Percentiles rank a stretch among this genome's conserved stretches.
phyloP scores from a whole-genome alignment of 1,140 invertebrate genomes.

The Trichonephila inaurata region DNA sequence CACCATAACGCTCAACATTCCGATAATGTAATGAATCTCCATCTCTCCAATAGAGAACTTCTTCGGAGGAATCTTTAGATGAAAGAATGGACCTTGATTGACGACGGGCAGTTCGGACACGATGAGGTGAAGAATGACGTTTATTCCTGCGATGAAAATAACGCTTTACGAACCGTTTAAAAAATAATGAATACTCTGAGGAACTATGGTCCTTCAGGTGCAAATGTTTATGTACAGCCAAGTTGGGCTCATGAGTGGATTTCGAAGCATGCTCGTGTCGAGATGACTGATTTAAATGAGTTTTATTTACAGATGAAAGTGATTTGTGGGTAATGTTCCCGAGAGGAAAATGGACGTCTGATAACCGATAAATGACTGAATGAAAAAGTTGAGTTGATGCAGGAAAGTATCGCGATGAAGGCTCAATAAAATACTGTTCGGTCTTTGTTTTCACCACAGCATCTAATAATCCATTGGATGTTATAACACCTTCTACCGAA shows the following conservation, averaged over 20 bases:
- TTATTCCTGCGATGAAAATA: conserved; percentile 44
- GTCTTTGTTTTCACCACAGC: conserved; percentile 90
- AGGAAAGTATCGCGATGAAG: conserved; percentile 86
- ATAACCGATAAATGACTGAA: conserved; percentile 90
- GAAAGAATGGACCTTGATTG: conserved; percentile 36
- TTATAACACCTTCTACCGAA: conserved; percentile 91
- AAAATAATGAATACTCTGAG: conserved; percentile 41
- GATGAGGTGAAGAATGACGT: background rate
- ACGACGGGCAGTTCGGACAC: background rate
- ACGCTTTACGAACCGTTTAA: conserved; percentile 18
- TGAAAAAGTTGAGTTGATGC: conserved; percentile 83
- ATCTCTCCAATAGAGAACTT: conserved; percentile 76
- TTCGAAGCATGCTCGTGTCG: background rate
- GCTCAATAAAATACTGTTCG: conserved; percentile 92
- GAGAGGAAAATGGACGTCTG: conserved; percentile 87
- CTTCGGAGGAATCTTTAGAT: background rate
- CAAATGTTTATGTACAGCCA: background rate
- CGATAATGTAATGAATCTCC: conserved; percentile 77
- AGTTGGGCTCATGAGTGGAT: background rate
- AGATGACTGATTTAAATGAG: background rate
- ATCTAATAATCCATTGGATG: conserved; percentile 92
- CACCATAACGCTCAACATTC: conserved; percentile 62
- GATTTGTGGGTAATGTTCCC: conserved; percentile 60
- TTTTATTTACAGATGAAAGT: conserved; percentile 63
- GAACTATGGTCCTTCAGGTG: conserved; percentile 50